Conservation (phyloP, 2,888 invertebrate species). For the Didymodactylos carnosus region DNA sequence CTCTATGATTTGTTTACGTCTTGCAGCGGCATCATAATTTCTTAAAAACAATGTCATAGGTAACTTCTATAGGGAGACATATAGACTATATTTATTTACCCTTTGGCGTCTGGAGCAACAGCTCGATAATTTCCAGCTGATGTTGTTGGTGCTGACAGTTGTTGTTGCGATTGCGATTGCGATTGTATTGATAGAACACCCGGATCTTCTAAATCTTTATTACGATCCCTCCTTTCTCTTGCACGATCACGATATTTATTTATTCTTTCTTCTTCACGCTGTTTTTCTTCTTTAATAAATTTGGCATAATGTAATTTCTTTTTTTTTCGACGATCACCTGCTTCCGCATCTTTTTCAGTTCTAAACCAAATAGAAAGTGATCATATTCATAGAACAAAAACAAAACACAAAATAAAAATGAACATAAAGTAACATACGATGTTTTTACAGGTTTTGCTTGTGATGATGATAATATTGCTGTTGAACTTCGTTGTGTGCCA, state of each 20-base stretch:
- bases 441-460: not conserved
- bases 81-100: no score
- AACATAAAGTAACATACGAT: conserved; percentile 19
- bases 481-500: no score
- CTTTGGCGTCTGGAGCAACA: conserved; percentile 83
- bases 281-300: conserved; percentile 79
- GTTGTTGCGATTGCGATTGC: no score
- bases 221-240: conserved; percentile 68
- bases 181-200: conserved; percentile 21
- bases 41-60: no score
- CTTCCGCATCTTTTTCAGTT: conserved; percentile 1
- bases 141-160: no score
- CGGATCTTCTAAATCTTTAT: conserved; percentile 51
- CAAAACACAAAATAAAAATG: no score
- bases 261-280: conserved; percentile 72
- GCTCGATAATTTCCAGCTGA: conserved; percentile 57
- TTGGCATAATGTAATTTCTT: conserved; percentile 48
- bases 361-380: not conserved
- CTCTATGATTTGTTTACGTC: conserved; percentile 74
- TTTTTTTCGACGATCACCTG: conserved; percentile 11
- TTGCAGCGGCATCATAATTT: conserved; percentile 59
- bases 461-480: conserved; percentile 31
- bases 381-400: conserved; percentile 19
- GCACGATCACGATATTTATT: conserved; percentile 52
- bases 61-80: no score